Evolutionary conservation across 2,888 invertebrate species (phyloP).

Genomic region (Bellardia pandia): DNA sequence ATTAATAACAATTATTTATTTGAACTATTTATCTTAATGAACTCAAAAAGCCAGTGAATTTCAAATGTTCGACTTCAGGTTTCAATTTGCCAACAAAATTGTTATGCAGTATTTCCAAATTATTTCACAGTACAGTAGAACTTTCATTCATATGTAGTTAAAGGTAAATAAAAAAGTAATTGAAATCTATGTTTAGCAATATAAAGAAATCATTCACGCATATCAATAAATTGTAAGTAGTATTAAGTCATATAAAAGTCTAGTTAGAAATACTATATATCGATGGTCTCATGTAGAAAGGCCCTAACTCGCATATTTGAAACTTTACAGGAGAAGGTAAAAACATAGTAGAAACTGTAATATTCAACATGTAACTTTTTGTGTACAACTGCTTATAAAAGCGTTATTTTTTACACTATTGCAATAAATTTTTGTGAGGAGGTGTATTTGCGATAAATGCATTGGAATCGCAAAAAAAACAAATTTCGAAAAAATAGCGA

Average conservation of each 20-base stretch:
- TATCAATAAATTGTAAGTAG: constrained; percentile 16
- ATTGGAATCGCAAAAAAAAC: too few relatives aligned
- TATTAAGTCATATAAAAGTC: constrained; percentile 33
- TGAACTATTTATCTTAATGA: not conserved
- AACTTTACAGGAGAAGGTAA: too few relatives aligned
- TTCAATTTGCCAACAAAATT: not conserved
- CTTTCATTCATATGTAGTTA: not conserved
- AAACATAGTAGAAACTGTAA: too few relatives aligned
- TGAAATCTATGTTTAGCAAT: not conserved
- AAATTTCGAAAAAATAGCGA: too few relatives aligned
- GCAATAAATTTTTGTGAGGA: too few relatives aligned
- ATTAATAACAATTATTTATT: not conserved
- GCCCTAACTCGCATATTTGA: too few relatives aligned
- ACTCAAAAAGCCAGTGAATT: not conserved
- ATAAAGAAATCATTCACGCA: constrained; percentile 35
- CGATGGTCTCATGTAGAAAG: too few relatives aligned
- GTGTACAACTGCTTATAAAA: too few relatives aligned
- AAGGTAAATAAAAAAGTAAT: not conserved
- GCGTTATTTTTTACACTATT: too few relatives aligned
- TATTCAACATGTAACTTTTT: too few relatives aligned
- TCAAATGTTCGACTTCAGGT: not conserved
- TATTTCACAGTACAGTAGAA: not conserved
- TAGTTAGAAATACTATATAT: constrained; percentile 30
- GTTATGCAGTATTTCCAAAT: not conserved
- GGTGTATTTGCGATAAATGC: too few relatives aligned